These are phyloP conservation scores for Brachionus rotundiformis DNA, from an alignment of 1,140 invertebrate species.

Conservation along the genomic window DNA sequence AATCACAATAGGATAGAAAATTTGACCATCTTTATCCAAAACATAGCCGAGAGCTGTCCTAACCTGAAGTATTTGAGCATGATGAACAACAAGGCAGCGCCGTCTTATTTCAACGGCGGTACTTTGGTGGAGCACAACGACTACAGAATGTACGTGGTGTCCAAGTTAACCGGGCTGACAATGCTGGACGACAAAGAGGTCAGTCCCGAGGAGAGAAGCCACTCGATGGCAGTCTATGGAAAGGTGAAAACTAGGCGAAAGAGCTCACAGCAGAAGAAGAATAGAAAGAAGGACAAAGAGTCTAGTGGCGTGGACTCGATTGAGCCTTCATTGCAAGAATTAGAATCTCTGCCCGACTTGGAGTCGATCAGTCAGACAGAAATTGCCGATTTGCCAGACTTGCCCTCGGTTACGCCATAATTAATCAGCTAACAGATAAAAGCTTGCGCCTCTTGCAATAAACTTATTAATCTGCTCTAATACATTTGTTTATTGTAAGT, in stretches of 20 bases:
- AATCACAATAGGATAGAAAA: slow-evolving; percentile 75
- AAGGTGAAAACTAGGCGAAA: not conserved
- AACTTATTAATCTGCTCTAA: not conserved
- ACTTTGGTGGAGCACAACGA: slow-evolving; percentile 75
- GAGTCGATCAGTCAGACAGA: not conserved
- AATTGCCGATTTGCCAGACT: not conserved
- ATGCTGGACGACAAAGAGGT: slow-evolving; percentile 57
- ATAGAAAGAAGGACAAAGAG: not conserved
- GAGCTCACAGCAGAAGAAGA: not conserved
- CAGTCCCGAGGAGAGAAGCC: slow-evolving; percentile 44
- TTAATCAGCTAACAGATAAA: not conserved
- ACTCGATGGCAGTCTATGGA: not conserved
- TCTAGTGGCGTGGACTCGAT: not conserved
- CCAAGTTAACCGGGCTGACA: slow-evolving; percentile 55
- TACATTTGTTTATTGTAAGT: not conserved
- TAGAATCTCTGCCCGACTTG: not conserved
- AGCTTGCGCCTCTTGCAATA: not conserved
- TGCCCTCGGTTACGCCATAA: not conserved
- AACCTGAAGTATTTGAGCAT: slow-evolving; percentile 72
- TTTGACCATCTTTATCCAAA: slow-evolving; percentile 72
- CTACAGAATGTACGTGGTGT: slow-evolving; percentile 70
- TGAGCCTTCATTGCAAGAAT: not conserved
- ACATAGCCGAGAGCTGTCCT: slow-evolving; percentile 70
- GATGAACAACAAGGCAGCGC: slow-evolving; percentile 77
- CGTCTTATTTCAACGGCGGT: slow-evolving; percentile 74